Base-by-base conservation (phyloP, 2,888 invertebrate genomes). In the Coelinius sp. region DNA sequence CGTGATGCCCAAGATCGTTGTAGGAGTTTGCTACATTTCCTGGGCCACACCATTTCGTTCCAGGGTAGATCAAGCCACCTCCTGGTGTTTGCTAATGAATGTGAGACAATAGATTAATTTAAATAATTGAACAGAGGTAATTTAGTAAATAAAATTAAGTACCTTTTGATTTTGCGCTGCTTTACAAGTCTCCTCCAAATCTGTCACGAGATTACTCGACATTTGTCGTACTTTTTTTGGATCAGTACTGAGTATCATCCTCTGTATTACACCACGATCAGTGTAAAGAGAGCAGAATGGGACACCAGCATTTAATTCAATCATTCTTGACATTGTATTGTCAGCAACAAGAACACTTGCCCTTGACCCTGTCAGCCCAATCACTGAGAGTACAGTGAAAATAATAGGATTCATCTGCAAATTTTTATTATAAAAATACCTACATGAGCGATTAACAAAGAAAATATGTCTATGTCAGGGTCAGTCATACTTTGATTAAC, bases 31-130 rank as follows among this genome's bases (percentile, higher is more conserved):
- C 93, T 12, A 90, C 86, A 73, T 90, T 91, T 22, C 94, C 94
- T 63, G 92, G 92, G 0, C 94, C 94, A 83, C 94, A 94, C 94
- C 94, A 94, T 82, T 94, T 93, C 0, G 94, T 94, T 1, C 94
- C 94, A 68, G 92, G 91, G 75, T 87, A 88, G 66, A 89, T 85
- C 14, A 86, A 65, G 7, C 85, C 86, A 35, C 82, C 79, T 7
- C 81, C 82, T 2, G 81, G 72, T 44, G 81, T 76, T 70, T 85
- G 84, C 67, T 84, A n/a, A 2, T 2, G 1, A 41, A 41, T 41
- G 12, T 4, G n/a, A 2, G 5, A 41, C 12, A 4, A 41, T n/a
- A 41, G 4, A 63, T 20, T 10, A n/a, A 20, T 12, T 35, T 31
- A 38, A 46, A 14, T 1, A 10, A 35, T 10, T 35, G 6, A 35